These are phyloP conservation scores for Hafferia zeledoni DNA, from an alignment of 2,797 vertebrate genomes.

Conservation along the genomic window DNA sequence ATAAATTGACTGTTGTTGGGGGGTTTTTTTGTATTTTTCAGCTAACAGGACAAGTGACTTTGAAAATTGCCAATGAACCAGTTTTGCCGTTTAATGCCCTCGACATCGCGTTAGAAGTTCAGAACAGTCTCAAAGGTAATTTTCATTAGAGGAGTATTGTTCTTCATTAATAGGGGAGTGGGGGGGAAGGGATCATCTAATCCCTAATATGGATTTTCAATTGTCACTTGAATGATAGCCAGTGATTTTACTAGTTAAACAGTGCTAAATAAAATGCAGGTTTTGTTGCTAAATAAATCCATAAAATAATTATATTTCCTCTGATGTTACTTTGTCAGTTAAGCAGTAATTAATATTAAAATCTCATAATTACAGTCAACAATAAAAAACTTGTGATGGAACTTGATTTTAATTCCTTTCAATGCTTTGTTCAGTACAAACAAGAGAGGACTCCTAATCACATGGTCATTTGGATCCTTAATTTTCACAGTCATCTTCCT, in stretches of 20 bases:
- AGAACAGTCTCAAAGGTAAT: slow-evolving; percentile 93
- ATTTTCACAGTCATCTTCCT: slow-evolving; percentile 66
- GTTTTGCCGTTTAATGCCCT: slow-evolving; percentile 93
- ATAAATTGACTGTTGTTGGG: slow-evolving; percentile 35
- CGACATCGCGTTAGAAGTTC: slow-evolving; percentile 90
- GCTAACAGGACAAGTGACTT: slow-evolving; percentile 90
- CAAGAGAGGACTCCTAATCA: slow-evolving; percentile 41
- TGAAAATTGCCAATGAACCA: slow-evolving; percentile 86
- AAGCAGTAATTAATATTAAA: slow-evolving; percentile 42
- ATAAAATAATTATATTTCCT: slow-evolving; percentile 26
- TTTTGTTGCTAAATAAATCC: slow-evolving; percentile 21
- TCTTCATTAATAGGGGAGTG: neutral
- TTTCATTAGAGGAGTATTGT: slow-evolving; percentile 28
- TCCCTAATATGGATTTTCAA: neutral
- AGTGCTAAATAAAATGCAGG: neutral
- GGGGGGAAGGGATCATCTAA: neutral
- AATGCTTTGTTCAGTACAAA: neutral
- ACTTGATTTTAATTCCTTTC: slow-evolving; percentile 32
- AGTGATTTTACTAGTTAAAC: slow-evolving; percentile 3
- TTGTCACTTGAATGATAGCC: neutral
- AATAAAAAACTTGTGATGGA: slow-evolving; percentile 31
- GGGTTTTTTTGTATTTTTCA: slow-evolving; percentile 72
- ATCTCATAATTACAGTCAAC: slow-evolving; percentile 25
- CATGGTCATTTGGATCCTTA: slow-evolving; percentile 46
- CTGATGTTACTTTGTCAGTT: slow-evolving; percentile 36